phyloP scores from a whole-genome alignment of 2,888 invertebrate species.

The Agonopterix heracliana region DNA sequence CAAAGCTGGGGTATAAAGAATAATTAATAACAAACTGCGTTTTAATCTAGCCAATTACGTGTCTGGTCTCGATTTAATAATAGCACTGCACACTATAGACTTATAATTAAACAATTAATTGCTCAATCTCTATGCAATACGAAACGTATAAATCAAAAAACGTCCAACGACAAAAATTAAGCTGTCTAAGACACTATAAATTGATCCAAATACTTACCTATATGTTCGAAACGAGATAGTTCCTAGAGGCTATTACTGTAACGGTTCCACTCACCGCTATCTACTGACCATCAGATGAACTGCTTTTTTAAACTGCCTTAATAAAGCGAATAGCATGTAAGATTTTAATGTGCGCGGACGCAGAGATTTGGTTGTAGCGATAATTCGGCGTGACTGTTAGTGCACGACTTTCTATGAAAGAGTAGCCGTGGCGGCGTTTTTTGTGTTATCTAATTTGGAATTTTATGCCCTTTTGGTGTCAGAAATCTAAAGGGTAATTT shows the following conservation, averaged over 20 bases:
- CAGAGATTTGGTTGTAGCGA: conserved; percentile 67
- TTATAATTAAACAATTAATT: conserved; percentile 3
- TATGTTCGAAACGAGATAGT: conserved; percentile 44
- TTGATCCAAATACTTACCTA: conserved; percentile 39
- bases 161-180: conserved; percentile 36
- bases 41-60: no score
- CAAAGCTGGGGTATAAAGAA: no score
- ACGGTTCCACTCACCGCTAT: conserved; percentile 75
- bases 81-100: no score
- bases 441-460: conserved; percentile 37
- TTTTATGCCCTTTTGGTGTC: conserved; percentile 29
- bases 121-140: conserved; percentile 16
- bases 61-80: no score
- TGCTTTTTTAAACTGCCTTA: conserved; percentile 66
- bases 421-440: conserved; percentile 39
- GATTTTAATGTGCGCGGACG: conserved; percentile 64
- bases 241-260: conserved; percentile 64
- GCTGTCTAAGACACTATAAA: conserved; percentile 39
- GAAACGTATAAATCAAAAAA: conserved; percentile 30
- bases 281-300: conserved; percentile 69
- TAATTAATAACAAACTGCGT: no score
- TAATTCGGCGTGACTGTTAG: conserved; percentile 64
- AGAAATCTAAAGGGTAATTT: neutral
- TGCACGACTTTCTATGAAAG: conserved; percentile 65
- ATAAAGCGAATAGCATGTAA: conserved; percentile 70